These are phyloP conservation scores for Lepas anatifera DNA, from an alignment of 2,888 invertebrate genomes.

Conservation along the genomic window DNA sequence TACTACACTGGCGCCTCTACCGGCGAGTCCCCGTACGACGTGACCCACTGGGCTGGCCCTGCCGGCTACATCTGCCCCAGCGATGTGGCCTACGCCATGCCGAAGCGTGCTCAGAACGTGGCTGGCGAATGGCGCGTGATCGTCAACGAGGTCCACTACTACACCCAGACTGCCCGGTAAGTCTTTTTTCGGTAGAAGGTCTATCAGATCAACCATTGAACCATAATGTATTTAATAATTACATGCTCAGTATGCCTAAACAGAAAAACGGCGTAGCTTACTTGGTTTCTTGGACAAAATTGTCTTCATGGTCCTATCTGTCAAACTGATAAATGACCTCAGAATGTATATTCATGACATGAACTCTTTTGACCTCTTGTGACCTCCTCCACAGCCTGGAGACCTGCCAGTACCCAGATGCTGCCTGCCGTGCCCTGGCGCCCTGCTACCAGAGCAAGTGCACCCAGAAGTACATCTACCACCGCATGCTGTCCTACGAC, in stretches of 20 bases:
- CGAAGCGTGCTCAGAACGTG: too few relatives aligned
- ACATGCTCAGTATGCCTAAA: background rate
- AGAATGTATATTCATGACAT: background rate
- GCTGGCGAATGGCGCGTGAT: too few relatives aligned
- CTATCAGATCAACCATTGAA: background rate
- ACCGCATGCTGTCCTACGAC: too few relatives aligned
- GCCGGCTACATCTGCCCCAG: too few relatives aligned
- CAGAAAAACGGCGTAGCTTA: background rate
- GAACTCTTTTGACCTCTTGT: conserved; percentile 20
- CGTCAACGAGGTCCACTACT: too few relatives aligned
- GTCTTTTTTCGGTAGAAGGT: background rate
- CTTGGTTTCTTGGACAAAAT: background rate
- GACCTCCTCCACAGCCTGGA: conserved; percentile 26
- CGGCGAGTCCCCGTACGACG: conserved; percentile 27
- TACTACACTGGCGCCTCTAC: too few relatives aligned
- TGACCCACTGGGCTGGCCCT: conserved; percentile 27
- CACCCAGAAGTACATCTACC: too few relatives aligned
- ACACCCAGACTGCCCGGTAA: too few relatives aligned
- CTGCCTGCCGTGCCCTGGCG: too few relatives aligned
- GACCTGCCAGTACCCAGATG: too few relatives aligned
- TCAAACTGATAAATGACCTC: background rate
- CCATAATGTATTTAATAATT: background rate
- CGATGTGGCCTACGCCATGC: too few relatives aligned
- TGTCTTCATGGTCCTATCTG: background rate
- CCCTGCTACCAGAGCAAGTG: too few relatives aligned